Evolutionary conservation across 2,113 vertebrate genomes (phyloP).

Genomic region (Alethe diademata): DNA sequence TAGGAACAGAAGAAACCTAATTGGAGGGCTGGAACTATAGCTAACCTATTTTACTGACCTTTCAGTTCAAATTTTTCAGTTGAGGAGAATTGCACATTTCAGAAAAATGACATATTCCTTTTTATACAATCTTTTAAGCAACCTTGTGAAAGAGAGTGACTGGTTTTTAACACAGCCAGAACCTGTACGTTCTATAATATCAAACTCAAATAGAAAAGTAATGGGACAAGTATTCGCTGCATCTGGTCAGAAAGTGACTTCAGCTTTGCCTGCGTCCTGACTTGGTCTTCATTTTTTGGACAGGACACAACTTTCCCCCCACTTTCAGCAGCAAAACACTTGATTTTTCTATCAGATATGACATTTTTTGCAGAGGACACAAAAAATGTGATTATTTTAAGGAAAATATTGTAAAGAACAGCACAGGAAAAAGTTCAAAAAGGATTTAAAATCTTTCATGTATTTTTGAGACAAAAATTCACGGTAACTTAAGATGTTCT

Average conservation of each 20-base stretch:
- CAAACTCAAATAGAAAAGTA: neutral
- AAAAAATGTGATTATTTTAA: neutral
- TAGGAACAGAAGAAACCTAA: neutral
- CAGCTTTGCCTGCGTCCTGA: neutral
- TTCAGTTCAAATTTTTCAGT: neutral
- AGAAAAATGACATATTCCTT: neutral
- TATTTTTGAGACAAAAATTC: neutral
- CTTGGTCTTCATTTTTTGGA: neutral
- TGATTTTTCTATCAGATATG: neutral
- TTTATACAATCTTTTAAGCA: neutral
- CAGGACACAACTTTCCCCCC: no score
- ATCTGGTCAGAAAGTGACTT: neutral
- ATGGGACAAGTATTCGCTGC: neutral
- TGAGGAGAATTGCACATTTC: neutral
- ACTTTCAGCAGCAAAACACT: neutral
- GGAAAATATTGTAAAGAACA: neutral
- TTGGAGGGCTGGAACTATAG: neutral
- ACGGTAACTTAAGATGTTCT: neutral
- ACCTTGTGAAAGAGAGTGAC: neutral
- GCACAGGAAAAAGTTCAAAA: neutral
- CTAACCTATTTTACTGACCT: neutral
- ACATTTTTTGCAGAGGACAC: neutral
- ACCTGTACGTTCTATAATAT: neutral
- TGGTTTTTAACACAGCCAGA: neutral
- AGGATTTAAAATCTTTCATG: neutral